Conservation (phyloP, 2,113 vertebrate species). For the Pterocles burchelli region DNA sequence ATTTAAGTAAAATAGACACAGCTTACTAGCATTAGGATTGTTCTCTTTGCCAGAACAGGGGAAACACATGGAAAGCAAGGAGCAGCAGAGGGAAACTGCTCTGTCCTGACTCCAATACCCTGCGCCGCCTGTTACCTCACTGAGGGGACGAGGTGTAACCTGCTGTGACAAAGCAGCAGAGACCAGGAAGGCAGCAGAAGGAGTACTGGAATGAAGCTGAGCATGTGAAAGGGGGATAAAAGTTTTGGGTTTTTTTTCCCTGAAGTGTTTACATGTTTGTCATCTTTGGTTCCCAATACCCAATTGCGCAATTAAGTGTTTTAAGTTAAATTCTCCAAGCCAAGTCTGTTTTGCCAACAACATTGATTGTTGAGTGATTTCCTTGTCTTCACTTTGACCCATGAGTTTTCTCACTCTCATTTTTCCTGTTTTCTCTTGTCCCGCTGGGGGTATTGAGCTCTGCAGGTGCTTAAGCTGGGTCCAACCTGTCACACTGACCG, state of each 20-base stretch:
- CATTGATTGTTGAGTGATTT: not conserved
- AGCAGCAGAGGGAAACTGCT: not conserved
- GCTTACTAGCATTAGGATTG: not conserved
- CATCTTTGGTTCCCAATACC: not conserved
- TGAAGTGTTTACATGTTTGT: not conserved
- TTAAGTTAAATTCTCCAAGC: not conserved
- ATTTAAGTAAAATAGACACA: not conserved
- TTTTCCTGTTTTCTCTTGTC: not conserved
- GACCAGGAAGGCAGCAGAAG: not conserved
- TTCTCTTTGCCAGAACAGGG: not conserved
- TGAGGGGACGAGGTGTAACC: accelerated
- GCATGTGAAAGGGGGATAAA: not conserved
- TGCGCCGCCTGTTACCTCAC: not conserved
- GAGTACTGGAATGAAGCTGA: not conserved
- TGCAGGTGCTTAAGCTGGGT: accelerated
- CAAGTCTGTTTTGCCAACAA: not conserved
- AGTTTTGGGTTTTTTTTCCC: not conserved
- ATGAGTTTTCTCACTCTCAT: accelerated
- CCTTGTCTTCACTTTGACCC: not conserved
- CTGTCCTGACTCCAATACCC: not conserved
- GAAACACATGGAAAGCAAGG: not conserved
- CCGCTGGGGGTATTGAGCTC: not conserved
- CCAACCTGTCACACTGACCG: not conserved
- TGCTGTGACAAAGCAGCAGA: not conserved
- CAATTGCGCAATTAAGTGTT: not conserved